phyloP scores from a whole-genome alignment of 1,140 invertebrate species.

The Palaemon carinicauda region DNA sequence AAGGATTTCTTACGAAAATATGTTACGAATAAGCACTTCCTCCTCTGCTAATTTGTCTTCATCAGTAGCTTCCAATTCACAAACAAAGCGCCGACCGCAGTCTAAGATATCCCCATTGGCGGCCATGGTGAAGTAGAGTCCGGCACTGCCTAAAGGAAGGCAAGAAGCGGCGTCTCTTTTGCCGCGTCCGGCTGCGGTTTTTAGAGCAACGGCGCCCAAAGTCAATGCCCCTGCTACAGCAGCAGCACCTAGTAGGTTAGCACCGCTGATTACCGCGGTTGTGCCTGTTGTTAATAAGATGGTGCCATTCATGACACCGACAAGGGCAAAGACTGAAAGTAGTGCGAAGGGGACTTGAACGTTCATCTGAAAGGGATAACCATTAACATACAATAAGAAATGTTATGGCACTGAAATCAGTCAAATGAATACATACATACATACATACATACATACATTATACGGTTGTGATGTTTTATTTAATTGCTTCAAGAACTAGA shows the following conservation, averaged over 20 bases:
- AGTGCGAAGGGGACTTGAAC: background rate
- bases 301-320: background rate
- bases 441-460: no score
- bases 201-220: background rate
- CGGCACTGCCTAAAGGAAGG: constrained; percentile 9
- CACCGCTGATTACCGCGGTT: background rate
- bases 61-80: constrained; percentile 15
- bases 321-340: background rate
- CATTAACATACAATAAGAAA: no score
- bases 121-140: constrained; percentile 26
- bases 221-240: background rate
- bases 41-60: constrained; percentile 19
- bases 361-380: constrained; percentile 32
- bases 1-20: constrained; percentile 1
- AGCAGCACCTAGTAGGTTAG: background rate
- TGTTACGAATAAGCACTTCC: constrained; percentile 10
- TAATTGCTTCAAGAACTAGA: no score
- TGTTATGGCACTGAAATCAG: no score
- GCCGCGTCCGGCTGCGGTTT: background rate
- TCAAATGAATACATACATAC: no score
- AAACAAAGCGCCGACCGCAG: constrained; percentile 28
- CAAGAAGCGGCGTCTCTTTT: background rate
- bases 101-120: constrained; percentile 30
- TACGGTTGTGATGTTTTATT: no score
- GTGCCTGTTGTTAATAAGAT: no score